Base-by-base conservation (phyloP, 1,140 invertebrate species). In the Hirudo medicinalis region DNA sequence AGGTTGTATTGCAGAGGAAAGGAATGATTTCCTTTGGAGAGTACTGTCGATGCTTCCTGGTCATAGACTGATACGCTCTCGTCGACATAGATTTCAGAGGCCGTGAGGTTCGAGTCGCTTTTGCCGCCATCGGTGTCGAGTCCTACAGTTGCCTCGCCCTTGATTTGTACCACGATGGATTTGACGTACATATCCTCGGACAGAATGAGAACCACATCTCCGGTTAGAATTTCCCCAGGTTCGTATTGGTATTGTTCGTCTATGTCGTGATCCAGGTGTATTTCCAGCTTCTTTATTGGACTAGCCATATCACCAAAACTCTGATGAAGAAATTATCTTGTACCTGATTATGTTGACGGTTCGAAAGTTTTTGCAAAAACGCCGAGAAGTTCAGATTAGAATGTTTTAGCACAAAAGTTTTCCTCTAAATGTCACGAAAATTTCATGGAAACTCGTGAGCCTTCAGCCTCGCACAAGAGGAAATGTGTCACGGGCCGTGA, bases 201-300 rank as follows among this genome's bases (percentile, higher is more conserved):
- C 2, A 67, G n/a, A 27, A 55, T 40, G n/a, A 74, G 43, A 43
- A 73, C 32, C 13, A 82, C 74, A 20, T 76, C 57, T 17, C 80
- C 80, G 13, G 76, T 60, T 11, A 82, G 68, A 19, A 78, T 75
- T 75, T 82, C 80, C 6, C 80, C 80, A 15, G 80, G 80, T 72
- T 78, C 79, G 66, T 81, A 82, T 75, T 81, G 80, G 69, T 82
- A 82, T 69, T 82, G 80, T 72, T 81, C 80, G 70, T 82, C 80
- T 15, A 82, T 82, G 70, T 82, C 80, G 70, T 81, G 80, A 74
- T 81, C 79, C 15, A 82, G 75, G 17, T 72, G 66, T 19, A 82
- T 78, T 2, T 72, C 74, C 19, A 81, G 71, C 36, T 76, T 69
- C 25, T 70, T 66, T 53, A 74, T 67, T 43, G 63, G 69, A 54